Percentiles rank a stretch among this genome's conserved stretches.
Evolutionary conservation across 1,140 invertebrate species (phyloP).

Genomic region (Dryas iulia): DNA sequence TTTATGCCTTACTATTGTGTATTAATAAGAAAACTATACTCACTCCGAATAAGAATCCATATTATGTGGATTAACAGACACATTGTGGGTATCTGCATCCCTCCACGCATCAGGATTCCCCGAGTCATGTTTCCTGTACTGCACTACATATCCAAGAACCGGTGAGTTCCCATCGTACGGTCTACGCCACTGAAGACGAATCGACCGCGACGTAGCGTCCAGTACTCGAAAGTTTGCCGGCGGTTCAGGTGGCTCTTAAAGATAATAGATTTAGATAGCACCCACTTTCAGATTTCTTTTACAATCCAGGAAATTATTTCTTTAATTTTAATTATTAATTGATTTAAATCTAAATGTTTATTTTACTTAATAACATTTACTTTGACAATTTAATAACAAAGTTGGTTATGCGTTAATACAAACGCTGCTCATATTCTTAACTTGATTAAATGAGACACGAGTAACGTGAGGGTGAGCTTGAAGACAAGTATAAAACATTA

Average conservation of each 20-base stretch:
- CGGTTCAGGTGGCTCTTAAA: slow-evolving; percentile 86
- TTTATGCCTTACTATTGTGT: too few relatives aligned
- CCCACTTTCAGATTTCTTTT: not conserved
- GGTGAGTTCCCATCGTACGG: slow-evolving; percentile 91
- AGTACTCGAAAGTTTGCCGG: slow-evolving; percentile 84
- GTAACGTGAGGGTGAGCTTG: not conserved
- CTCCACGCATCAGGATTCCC: slow-evolving; percentile 64
- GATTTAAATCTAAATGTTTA: not conserved
- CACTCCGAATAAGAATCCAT: slow-evolving; percentile 61
- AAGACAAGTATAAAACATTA: slow-evolving; percentile 7
- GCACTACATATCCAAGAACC: slow-evolving; percentile 88
- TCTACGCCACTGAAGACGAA: slow-evolving; percentile 86
- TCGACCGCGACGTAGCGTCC: slow-evolving; percentile 85
- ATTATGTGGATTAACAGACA: slow-evolving; percentile 58
- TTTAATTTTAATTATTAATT: not conserved
- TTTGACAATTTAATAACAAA: not conserved
- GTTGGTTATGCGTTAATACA: not conserved
- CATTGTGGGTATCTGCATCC: slow-evolving; percentile 69
- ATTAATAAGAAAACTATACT: slow-evolving; percentile 32
- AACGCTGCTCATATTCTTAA: not conserved
- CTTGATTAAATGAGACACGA: not conserved
- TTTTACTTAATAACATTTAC: not conserved
- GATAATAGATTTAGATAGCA: not conserved
- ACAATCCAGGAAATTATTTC: not conserved
- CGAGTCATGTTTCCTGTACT: slow-evolving; percentile 80